phyloP scores from a whole-genome alignment of 1,140 invertebrate genomes.

The Panulirus ornatus region DNA sequence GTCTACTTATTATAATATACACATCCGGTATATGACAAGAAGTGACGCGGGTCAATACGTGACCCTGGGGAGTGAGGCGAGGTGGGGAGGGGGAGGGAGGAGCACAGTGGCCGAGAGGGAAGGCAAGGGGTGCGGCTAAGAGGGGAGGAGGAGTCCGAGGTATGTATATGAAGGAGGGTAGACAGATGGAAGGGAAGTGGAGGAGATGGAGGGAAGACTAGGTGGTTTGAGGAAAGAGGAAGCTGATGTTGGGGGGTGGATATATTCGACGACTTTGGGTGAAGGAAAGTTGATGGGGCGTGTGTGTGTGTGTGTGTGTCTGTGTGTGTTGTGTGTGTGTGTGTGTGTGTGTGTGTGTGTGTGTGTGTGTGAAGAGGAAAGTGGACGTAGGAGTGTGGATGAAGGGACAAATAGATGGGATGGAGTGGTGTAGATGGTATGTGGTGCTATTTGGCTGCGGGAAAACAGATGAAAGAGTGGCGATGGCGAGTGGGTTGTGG shows the following conservation, averaged over 20 bases:
- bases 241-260: background rate
- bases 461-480: too few relatives aligned
- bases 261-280: too few relatives aligned
- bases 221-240: conserved; percentile 2
- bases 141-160: too few relatives aligned
- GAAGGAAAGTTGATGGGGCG: too few relatives aligned
- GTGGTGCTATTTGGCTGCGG: too few relatives aligned
- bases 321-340: too few relatives aligned
- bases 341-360: too few relatives aligned
- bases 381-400: too few relatives aligned
- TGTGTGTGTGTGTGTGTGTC: too few relatives aligned
- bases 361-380: too few relatives aligned
- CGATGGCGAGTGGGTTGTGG: background rate
- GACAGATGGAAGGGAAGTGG: background rate
- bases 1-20: background rate
- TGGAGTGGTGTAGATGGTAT: too few relatives aligned
- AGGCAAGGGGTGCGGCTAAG: background rate
- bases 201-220: background rate
- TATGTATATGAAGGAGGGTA: background rate
- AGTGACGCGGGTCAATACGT: background rate
- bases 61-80: background rate
- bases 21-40: background rate
- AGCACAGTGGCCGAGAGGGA: background rate
- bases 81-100: background rate
- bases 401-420: too few relatives aligned